These are phyloP conservation scores for Rhopalosiphum nymphaeae DNA, from an alignment of 2,888 invertebrate genomes.

Conservation along the genomic window DNA sequence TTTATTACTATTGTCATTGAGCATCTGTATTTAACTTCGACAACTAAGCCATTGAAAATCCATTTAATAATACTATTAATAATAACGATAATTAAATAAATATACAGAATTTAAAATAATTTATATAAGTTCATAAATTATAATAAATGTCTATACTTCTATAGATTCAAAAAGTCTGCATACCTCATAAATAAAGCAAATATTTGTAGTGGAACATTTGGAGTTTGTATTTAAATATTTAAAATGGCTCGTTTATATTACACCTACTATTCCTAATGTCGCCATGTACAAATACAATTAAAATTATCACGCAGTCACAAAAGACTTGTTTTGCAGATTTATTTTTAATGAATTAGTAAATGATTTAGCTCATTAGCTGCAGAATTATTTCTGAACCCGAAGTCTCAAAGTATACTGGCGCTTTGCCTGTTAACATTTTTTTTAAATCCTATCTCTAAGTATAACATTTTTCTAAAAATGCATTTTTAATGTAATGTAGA, in stretches of 20 bases:
- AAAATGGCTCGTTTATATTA: background rate
- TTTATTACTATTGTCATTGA: background rate
- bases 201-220: background rate
- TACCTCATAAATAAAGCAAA: background rate
- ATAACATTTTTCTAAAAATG: background rate
- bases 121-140: background rate
- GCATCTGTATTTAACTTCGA: background rate
- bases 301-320: background rate
- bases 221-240: background rate
- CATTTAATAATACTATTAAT: background rate
- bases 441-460: background rate
- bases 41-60: no score
- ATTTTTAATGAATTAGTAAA: background rate
- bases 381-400: background rate
- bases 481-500: background rate
- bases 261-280: background rate
- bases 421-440: background rate
- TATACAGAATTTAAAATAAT: background rate
- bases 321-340: background rate
- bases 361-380: background rate
- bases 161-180: background rate
- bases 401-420: background rate
- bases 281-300: background rate
- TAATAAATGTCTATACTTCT: background rate
- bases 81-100: background rate